phyloP scores from a whole-genome alignment of 2,113 vertebrate genomes.

The Mugil cephalus region DNA sequence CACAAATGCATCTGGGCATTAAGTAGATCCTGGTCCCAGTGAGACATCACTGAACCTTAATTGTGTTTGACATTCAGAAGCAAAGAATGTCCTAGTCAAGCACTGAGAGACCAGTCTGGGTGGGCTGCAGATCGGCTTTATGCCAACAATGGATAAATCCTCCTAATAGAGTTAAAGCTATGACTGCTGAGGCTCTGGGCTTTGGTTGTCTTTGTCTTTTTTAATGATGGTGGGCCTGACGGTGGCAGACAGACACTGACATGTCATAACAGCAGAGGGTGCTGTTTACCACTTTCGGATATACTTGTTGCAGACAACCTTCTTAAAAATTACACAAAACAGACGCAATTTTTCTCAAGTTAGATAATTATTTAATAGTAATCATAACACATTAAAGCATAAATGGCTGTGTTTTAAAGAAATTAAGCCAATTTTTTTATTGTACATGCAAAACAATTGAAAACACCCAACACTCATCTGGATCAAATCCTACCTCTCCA shows the following conservation, averaged over 20 bases:
- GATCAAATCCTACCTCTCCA: too few relatives aligned
- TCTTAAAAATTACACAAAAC: background rate
- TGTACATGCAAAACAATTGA: too few relatives aligned
- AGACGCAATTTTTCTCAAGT: background rate
- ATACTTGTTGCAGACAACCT: background rate
- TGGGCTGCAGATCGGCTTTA: conserved; percentile 22
- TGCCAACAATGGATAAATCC: conserved; percentile 42
- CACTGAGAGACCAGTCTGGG: conserved; percentile 43
- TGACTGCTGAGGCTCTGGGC: conserved; percentile 16
- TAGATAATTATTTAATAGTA: background rate
- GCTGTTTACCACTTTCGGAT: conserved; percentile 47
- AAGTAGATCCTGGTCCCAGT: conserved; percentile 1
- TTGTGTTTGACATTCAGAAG: conserved; percentile 56
- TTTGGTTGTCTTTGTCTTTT: conserved; percentile 21
- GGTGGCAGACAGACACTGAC: background rate
- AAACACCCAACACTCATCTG: too few relatives aligned
- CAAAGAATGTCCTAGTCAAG: conserved; percentile 57
- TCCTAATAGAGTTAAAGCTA: conserved; percentile 41
- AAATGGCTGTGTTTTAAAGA: background rate
- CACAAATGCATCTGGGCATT: background rate
- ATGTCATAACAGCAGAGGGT: conserved; percentile 61
- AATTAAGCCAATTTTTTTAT: too few relatives aligned
- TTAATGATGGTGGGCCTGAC: background rate
- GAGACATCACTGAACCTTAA: conserved; percentile 14
- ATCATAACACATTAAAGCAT: background rate